Evolutionary conservation across 2,113 vertebrate species (phyloP).

Genomic region (Bubo bubo): DNA sequence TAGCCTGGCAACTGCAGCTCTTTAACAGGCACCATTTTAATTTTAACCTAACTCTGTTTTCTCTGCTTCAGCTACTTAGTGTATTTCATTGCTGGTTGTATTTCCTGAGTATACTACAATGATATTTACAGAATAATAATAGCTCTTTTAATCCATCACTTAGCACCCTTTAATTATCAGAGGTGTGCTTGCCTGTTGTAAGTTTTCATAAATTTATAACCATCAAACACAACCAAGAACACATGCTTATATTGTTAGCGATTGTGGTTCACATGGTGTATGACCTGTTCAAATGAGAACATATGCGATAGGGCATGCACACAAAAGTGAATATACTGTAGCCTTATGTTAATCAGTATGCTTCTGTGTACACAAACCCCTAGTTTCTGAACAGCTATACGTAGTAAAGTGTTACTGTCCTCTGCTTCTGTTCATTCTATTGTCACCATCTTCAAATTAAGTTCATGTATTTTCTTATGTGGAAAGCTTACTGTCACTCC

Average conservation of each 20-base stretch:
- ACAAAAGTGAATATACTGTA: not conserved
- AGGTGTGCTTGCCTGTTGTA: not conserved
- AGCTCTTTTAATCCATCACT: not conserved
- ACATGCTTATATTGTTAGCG: not conserved
- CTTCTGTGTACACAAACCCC: not conserved
- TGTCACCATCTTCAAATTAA: not conserved
- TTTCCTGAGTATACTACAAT: not conserved
- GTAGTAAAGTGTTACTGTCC: not conserved
- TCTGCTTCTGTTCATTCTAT: not conserved
- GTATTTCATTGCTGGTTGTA: not conserved
- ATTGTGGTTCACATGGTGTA: not conserved
- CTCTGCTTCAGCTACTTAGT: not conserved
- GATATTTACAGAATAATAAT: not conserved
- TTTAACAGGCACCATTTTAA: slow-evolving; percentile 52
- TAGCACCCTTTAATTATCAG: not conserved
- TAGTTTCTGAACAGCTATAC: not conserved
- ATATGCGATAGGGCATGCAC: not conserved
- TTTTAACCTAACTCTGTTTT: not conserved
- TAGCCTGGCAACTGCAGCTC: slow-evolving; percentile 73
- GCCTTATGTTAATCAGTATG: not conserved
- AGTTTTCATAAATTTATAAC: not conserved
- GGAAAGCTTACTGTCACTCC: not conserved
- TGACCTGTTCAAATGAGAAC: not conserved
- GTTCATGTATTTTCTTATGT: not conserved
- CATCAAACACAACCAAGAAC: not conserved